These are phyloP conservation scores for Margaritifera margaritifera DNA, from an alignment of 2,888 invertebrate genomes.

Conservation along the genomic window DNA sequence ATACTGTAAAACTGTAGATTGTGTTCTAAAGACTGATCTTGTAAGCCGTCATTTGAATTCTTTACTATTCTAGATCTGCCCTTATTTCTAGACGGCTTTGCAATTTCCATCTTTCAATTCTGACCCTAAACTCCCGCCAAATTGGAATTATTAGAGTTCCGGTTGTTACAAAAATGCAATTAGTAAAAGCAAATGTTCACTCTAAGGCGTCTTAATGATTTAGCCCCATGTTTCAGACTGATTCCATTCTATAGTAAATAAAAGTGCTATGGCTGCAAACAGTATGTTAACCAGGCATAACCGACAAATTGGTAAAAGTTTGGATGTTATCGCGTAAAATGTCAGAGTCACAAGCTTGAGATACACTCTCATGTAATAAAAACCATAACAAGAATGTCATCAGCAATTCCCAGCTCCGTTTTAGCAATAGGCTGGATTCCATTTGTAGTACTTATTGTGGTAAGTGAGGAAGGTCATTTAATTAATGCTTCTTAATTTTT, in stretches of 20 bases:
- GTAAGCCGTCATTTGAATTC: constrained; percentile 2
- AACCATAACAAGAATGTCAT: constrained; percentile 24
- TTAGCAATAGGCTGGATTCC: constrained; percentile 72
- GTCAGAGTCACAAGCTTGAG: not conserved
- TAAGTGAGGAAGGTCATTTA: constrained; percentile 27
- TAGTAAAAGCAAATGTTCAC: not conserved
- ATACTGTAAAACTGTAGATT: constrained; percentile 79
- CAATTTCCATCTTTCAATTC: constrained; percentile 23
- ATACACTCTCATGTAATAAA: constrained; percentile 1
- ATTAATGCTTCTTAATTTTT: no score
- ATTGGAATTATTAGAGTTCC: no score
- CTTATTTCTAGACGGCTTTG: constrained; percentile 3
- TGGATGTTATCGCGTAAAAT: no score
- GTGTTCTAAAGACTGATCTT: constrained; percentile 9
- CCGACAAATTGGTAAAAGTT: no score
- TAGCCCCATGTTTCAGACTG: no score
- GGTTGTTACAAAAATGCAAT: not conserved
- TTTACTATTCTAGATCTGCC: constrained; percentile 13
- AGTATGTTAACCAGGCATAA: no score
- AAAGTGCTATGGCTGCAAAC: no score
- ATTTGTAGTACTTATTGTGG: constrained; percentile 67
- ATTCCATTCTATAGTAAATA: no score
- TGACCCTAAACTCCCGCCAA: constrained; percentile 23
- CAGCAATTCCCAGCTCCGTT: constrained; percentile 56
- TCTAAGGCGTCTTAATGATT: no score